These are phyloP conservation scores for Bolborhynchus lineola DNA, from an alignment of 2,113 vertebrate species.

Conservation along the genomic window DNA sequence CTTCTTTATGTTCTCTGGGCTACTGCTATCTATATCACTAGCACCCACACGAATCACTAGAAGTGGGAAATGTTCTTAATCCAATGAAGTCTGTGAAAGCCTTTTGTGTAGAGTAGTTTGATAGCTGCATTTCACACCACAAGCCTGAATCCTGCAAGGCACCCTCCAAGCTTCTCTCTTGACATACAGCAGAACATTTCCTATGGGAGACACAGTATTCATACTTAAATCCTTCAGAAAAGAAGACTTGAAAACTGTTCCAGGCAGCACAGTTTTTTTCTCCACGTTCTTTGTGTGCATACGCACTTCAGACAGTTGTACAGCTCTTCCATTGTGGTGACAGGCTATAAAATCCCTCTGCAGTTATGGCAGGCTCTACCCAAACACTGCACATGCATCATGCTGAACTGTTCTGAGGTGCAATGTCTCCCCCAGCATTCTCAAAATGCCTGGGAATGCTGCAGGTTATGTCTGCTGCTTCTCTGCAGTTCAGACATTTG, in stretches of 20 bases:
- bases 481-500: background rate
- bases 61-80: background rate
- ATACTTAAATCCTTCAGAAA: background rate
- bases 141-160: background rate
- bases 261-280: background rate
- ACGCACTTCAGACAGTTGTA: background rate
- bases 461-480: background rate
- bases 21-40: no score
- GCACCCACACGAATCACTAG: no score
- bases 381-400: background rate
- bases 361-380: no score
- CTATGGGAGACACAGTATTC: background rate
- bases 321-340: fast-evolving
- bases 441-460: fast-evolving
- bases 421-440: background rate
- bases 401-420: background rate
- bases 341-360: no score
- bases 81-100: background rate
- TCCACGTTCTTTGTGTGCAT: background rate
- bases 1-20: no score
- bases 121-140: background rate
- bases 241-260: background rate
- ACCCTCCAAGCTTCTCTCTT: background rate
- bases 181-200: background rate
- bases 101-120: background rate